Evolutionary conservation across 2,797 vertebrate genomes (phyloP).

Genomic region (Mormyrus hasselquistii): DNA sequence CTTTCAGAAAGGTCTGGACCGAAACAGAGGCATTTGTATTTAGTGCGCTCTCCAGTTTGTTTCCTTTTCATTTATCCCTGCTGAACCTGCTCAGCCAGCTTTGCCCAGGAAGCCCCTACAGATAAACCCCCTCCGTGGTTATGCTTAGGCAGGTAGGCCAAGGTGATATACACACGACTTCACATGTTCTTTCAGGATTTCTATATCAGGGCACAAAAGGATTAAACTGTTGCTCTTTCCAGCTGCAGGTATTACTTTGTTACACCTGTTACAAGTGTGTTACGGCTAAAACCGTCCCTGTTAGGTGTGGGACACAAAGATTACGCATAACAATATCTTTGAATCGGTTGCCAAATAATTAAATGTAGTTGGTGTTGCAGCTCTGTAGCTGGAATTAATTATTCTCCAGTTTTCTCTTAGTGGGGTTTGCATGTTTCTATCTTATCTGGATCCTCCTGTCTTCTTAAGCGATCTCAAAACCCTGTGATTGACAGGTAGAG

Average conservation of each 20-base stretch:
- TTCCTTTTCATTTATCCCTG: neutral
- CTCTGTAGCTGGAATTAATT: neutral
- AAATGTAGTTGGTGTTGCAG: neutral
- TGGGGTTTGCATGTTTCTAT: neutral
- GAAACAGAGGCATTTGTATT: neutral
- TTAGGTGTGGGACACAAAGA: neutral
- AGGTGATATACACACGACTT: slow-evolving; percentile 3
- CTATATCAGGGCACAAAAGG: neutral
- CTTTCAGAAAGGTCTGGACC: neutral
- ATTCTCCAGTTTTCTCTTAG: neutral
- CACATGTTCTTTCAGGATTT: slow-evolving; percentile 7
- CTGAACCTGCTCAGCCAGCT: neutral
- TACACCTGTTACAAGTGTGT: neutral
- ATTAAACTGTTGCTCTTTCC: neutral
- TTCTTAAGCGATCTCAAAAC: neutral
- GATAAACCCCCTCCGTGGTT: neutral
- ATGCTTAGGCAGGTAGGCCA: neutral
- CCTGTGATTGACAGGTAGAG: neutral
- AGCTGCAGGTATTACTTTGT: neutral
- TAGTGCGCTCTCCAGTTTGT: neutral
- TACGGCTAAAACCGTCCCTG: neutral
- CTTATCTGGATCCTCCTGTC: neutral
- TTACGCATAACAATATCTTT: neutral
- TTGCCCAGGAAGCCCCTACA: neutral
- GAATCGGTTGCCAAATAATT: neutral